Percentiles rank a stretch among this genome's conserved stretches.
Conservation (phyloP, 2,888 invertebrate species). For the Rambutsinella grinnellia region DNA sequence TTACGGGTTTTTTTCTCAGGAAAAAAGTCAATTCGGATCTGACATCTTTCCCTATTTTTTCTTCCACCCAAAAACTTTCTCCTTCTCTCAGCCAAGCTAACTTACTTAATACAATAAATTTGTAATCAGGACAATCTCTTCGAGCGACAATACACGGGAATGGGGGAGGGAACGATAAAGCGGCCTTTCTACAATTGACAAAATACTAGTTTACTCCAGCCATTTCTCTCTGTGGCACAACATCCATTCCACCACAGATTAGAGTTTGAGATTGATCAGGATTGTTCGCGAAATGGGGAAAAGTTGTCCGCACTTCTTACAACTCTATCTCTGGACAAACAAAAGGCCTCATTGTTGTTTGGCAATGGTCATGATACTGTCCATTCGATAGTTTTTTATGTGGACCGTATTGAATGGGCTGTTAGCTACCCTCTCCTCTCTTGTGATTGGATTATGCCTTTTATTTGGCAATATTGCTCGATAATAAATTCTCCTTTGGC, state of each 20-base stretch:
- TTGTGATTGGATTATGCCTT: too few relatives aligned
- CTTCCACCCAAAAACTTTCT: conserved; percentile 16
- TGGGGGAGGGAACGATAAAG: conserved; percentile 13
- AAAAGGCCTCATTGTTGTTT: neutral
- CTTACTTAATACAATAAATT: conserved; percentile 66
- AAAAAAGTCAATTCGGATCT: conserved; percentile 64
- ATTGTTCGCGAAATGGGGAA: neutral
- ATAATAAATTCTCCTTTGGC: too few relatives aligned
- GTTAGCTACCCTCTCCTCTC: too few relatives aligned
- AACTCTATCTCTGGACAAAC: neutral
- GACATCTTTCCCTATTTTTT: conserved; percentile 59
- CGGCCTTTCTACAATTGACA: conserved; percentile 14
- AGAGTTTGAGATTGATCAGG: conserved; percentile 30
- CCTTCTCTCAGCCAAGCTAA: conserved; percentile 5
- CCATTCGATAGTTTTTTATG: neutral
- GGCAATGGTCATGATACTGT: neutral
- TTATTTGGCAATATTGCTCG: neutral
- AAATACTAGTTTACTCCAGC: conserved; percentile 15
- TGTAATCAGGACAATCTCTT: conserved; percentile 64
- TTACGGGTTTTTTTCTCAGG: conserved; percentile 25
- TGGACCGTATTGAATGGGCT: too few relatives aligned
- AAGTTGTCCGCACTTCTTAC: neutral
- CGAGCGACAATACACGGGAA: conserved; percentile 40
- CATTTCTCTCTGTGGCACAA: conserved; percentile 41
- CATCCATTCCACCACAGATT: conserved; percentile 45